A percentile compares a stretch with the other conserved stretches of the same genome.
Conservation (phyloP, 2,888 invertebrate species). For the Microdon myrmicae region DNA sequence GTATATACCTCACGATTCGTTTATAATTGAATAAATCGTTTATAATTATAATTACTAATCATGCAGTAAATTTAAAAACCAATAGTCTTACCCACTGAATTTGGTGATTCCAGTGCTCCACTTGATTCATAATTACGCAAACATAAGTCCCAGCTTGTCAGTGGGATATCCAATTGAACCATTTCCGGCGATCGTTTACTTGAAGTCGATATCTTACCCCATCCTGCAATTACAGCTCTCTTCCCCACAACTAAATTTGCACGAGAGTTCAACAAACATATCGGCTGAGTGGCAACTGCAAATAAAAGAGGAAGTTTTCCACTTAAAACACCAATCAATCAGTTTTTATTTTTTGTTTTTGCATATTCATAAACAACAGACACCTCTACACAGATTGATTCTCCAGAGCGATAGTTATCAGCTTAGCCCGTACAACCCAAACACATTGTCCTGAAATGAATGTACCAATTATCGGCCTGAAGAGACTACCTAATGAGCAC, state of each 20-base stretch:
- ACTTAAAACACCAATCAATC: neutral
- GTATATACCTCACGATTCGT: too few species aligned
- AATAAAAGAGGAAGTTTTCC: too few species aligned
- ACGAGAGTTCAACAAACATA: slow-evolving; percentile 71
- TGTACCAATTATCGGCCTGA: slow-evolving; percentile 16
- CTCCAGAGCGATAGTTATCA: slow-evolving; percentile 15
- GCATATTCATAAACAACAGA: slow-evolving; percentile 9
- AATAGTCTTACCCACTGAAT: slow-evolving; percentile 59
- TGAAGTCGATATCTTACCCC: slow-evolving; percentile 75
- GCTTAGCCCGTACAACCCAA: slow-evolving; percentile 13
- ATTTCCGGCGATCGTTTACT: slow-evolving; percentile 69
- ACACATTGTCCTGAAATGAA: slow-evolving; percentile 1
- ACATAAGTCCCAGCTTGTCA: slow-evolving; percentile 75
- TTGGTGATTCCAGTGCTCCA: slow-evolving; percentile 70
- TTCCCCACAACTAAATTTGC: slow-evolving; percentile 65
- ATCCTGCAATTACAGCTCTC: slow-evolving; percentile 65
- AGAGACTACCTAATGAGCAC: slow-evolving; percentile 8
- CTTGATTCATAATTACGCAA: slow-evolving; percentile 75
- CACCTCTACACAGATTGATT: slow-evolving; percentile 14
- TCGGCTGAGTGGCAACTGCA: slow-evolving; percentile 80
- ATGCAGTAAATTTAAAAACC: neutral
- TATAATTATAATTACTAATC: neutral
- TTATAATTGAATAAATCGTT: too few species aligned
- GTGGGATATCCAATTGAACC: slow-evolving; percentile 76
- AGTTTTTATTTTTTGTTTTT: slow-evolving; percentile 19